These are phyloP conservation scores for Leptopilina myrica DNA, from an alignment of 2,888 invertebrate genomes.

Conservation along the genomic window DNA sequence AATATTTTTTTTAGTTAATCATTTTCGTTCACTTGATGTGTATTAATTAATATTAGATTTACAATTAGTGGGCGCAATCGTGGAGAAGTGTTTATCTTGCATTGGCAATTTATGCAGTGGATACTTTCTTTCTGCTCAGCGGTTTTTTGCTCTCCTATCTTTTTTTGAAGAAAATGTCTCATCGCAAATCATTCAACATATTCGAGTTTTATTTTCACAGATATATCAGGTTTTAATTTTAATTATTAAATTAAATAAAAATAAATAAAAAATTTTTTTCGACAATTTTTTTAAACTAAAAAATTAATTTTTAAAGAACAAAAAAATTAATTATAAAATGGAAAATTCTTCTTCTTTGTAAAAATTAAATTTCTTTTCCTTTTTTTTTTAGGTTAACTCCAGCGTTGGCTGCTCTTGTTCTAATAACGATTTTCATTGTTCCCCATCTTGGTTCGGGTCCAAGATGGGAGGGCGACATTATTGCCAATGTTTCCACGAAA, in stretches of 20 bases:
- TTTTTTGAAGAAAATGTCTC: constrained; percentile 71
- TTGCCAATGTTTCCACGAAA: constrained; percentile 56
- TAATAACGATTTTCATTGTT: constrained; percentile 77
- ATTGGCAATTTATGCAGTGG: constrained; percentile 76
- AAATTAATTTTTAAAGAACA: too few relatives aligned
- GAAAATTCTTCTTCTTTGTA: too few relatives aligned
- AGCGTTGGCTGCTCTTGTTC: constrained; percentile 77
- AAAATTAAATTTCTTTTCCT: background rate
- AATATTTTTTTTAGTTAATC: too few relatives aligned
- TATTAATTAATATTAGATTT: background rate
- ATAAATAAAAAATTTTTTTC: background rate
- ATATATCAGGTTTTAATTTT: constrained; percentile 74
- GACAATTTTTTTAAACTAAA: background rate
- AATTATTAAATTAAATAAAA: too few relatives aligned
- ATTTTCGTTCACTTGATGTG: too few relatives aligned
- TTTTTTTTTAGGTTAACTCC: constrained; percentile 78
- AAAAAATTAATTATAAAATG: too few relatives aligned
- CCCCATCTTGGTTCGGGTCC: constrained; percentile 78
- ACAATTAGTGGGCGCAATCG: constrained; percentile 70
- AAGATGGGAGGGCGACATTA: constrained; percentile 67
- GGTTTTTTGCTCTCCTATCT: constrained; percentile 75
- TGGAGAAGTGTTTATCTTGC: constrained; percentile 74
- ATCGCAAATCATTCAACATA: constrained; percentile 70
- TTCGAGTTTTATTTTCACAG: constrained; percentile 75
- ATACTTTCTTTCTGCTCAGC: constrained; percentile 77